phyloP scores from a whole-genome alignment of 2,113 vertebrate species.

The Rhabdornis inornatus region DNA sequence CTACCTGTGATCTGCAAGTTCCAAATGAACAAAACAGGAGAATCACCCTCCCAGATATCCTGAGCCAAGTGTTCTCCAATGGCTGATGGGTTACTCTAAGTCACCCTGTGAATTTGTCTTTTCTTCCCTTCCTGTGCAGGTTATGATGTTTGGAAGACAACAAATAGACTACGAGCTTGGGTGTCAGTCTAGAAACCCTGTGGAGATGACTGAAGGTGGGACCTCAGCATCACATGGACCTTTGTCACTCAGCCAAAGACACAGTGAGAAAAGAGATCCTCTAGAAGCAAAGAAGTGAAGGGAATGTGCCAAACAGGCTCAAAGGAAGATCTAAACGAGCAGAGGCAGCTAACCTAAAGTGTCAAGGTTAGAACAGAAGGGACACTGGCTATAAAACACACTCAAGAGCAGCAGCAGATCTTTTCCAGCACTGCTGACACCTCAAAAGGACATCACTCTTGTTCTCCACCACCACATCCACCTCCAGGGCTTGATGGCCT shows the following conservation, averaged over 20 bases:
- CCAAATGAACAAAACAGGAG: neutral
- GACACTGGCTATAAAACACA: neutral
- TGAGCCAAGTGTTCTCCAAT: rapidly evolving
- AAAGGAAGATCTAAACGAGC: neutral
- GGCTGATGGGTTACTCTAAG: neutral
- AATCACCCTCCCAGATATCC: neutral
- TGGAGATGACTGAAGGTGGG: neutral
- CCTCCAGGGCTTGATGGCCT: neutral
- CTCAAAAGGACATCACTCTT: neutral
- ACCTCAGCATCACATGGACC: neutral
- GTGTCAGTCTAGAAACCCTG: neutral
- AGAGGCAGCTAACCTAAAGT: neutral
- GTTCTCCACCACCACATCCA: neutral
- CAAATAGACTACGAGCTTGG: neutral
- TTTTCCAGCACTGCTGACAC: neutral
- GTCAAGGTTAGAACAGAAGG: neutral
- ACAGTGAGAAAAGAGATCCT: neutral
- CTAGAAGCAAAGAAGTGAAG: neutral
- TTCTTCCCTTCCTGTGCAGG: neutral
- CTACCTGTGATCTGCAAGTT: neutral
- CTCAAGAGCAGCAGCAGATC: neutral
- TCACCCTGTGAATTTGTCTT: neutral
- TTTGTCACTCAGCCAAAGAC: neutral
- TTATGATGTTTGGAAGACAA: neutral
- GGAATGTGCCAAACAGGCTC: neutral